phyloP scores from a whole-genome alignment of 1,140 invertebrate genomes.

The Olivierus martensii region DNA sequence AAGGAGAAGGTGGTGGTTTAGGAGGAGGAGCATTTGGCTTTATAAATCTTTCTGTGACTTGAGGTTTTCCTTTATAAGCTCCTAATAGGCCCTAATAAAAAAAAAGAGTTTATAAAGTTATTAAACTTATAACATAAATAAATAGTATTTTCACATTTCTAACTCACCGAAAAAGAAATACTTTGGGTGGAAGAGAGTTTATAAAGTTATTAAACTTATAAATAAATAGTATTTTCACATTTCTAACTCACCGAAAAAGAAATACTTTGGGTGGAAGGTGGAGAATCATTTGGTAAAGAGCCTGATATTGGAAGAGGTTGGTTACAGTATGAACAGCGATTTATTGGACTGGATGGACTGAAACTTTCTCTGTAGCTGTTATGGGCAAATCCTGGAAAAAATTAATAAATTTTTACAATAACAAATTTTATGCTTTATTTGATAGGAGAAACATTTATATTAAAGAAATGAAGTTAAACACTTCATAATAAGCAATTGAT shows the following conservation, averaged over 20 bases:
- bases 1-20: neutral
- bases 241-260: constrained; percentile 19
- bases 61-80: constrained; percentile 9
- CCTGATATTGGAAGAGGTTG: constrained; percentile 34
- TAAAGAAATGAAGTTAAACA: no score
- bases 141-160: constrained; percentile 1
- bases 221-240: neutral
- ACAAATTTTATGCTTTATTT: no score
- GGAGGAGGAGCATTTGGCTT: constrained; percentile 51
- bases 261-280: constrained; percentile 23
- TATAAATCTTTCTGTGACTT: constrained; percentile 55
- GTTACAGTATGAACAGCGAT: constrained; percentile 58
- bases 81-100: constrained; percentile 3
- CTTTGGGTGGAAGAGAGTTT: constrained; percentile 19
- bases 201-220: constrained; percentile 1
- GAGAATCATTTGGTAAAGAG: constrained; percentile 16
- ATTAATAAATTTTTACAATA: no score
- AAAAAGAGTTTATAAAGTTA: constrained; percentile 14
- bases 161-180: constrained; percentile 20
- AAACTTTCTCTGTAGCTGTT: constrained; percentile 34
- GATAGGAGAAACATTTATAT: no score
- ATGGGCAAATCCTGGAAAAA: neutral
- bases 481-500: no score
- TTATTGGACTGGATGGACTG: constrained; percentile 46
- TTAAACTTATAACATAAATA: neutral